These are phyloP conservation scores for Eupithecia tripunctaria DNA, from an alignment of 2,888 invertebrate species.

Conservation along the genomic window DNA sequence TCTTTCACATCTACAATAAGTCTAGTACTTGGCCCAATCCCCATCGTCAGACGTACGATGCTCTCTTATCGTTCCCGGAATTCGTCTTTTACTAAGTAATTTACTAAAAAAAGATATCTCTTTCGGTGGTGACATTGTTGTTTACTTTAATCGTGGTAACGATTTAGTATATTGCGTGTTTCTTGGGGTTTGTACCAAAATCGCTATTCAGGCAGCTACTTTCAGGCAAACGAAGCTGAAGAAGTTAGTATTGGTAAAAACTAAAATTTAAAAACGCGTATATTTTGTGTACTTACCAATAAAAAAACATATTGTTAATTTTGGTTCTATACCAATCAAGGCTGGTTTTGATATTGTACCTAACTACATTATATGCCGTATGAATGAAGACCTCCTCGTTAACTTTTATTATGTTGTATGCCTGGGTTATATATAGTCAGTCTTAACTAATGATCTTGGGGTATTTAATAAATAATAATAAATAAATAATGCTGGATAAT, in stretches of 20 bases:
- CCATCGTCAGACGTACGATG: slow-evolving; percentile 61
- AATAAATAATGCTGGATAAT: too few relatives aligned
- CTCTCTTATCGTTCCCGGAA: slow-evolving; percentile 78
- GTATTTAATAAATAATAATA: neutral
- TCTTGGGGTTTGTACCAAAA: slow-evolving; percentile 24
- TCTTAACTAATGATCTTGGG: neutral
- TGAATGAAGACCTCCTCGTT: neutral
- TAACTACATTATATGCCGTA: neutral
- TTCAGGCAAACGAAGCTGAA: neutral
- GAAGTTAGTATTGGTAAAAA: neutral
- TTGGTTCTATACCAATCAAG: neutral
- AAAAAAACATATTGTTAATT: neutral
- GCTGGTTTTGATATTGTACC: neutral
- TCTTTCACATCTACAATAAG: neutral
- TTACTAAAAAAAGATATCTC: slow-evolving; percentile 70
- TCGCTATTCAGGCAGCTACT: slow-evolving; percentile 1
- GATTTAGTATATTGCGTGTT: slow-evolving; percentile 64
- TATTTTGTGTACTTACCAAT: neutral
- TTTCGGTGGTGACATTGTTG: slow-evolving; percentile 71
- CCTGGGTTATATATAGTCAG: neutral
- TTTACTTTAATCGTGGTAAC: slow-evolving; percentile 74
- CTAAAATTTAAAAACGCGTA: neutral
- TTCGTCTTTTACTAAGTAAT: slow-evolving; percentile 79
- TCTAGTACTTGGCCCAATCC: slow-evolving; percentile 53
- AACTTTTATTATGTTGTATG: neutral